phyloP scores from a whole-genome alignment of 1,140 invertebrate genomes.

The Brachystomella parvula region DNA sequence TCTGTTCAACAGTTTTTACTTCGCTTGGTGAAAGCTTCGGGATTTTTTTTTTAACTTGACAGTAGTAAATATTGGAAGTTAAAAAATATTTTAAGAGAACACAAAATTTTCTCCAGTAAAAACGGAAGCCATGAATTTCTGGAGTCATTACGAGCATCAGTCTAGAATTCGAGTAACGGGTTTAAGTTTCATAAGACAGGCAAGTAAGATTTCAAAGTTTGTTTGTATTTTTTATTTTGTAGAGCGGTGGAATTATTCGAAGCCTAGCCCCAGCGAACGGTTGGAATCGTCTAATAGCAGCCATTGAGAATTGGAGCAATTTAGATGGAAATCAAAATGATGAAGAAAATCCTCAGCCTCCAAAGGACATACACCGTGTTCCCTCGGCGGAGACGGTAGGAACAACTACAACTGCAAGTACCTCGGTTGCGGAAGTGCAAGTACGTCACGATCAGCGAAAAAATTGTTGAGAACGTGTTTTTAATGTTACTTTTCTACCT shows the following conservation, averaged over 20 bases:
- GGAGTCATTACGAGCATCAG: no score
- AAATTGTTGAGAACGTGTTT: slow-evolving; percentile 4
- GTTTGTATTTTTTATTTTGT: slow-evolving; percentile 9
- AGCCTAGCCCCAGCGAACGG: slow-evolving; percentile 27
- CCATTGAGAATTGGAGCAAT: slow-evolving; percentile 32
- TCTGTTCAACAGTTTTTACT: no score
- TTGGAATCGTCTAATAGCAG: slow-evolving; percentile 34
- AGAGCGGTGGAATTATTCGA: slow-evolving; percentile 35
- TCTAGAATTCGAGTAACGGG: no score
- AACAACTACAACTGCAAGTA: background rate
- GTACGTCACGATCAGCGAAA: background rate
- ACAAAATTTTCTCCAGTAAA: background rate
- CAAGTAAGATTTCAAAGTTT: no score
- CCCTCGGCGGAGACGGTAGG: background rate
- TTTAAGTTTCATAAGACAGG: no score
- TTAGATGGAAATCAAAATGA: background rate
- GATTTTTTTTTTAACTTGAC: no score
- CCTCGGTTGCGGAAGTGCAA: slow-evolving; percentile 28
- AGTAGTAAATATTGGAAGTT: no score
- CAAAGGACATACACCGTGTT: background rate
- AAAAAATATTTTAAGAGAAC: no score
- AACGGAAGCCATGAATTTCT: background rate
- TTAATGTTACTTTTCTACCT: background rate
- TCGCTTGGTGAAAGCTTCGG: no score
- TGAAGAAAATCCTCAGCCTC: background rate